These are phyloP conservation scores for Maconellicoccus hirsutus DNA, from an alignment of 1,140 invertebrate genomes.

Conservation along the genomic window DNA sequence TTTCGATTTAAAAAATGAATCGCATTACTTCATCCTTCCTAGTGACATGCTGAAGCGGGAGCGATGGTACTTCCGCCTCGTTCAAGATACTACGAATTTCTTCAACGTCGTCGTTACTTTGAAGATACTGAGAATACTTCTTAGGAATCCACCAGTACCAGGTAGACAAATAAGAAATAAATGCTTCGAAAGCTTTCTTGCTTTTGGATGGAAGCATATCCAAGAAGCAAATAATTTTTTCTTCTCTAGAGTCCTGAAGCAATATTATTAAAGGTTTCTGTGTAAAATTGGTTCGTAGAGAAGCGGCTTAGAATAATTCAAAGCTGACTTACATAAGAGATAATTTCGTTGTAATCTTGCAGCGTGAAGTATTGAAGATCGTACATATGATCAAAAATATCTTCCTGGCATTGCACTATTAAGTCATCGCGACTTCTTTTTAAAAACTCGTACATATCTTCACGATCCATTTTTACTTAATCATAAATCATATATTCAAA, in stretches of 20 bases:
- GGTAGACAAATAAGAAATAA: conserved; percentile 21
- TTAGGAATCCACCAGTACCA: conserved; percentile 25
- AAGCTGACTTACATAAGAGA: neutral
- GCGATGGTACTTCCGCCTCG: conserved; percentile 40
- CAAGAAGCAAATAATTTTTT: neutral
- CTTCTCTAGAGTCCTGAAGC: neutral
- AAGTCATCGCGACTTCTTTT: neutral
- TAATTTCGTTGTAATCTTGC: neutral
- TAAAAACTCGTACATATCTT: neutral
- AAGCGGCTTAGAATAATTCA: neutral
- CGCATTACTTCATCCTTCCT: conserved; percentile 32
- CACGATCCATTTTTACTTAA: neutral
- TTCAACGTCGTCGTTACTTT: neutral
- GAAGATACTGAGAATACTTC: neutral
- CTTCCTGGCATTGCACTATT: neutral
- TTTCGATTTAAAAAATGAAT: neutral
- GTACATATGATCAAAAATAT: neutral
- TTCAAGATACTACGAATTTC: conserved; percentile 35
- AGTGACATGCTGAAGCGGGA: conserved; percentile 39
- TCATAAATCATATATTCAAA: too few relatives aligned
- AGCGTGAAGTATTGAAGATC: neutral
- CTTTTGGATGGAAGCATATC: conserved; percentile 16
- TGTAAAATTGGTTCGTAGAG: neutral
- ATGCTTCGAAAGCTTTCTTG: neutral
- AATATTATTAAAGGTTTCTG: neutral